Percentiles rank a stretch among this genome's conserved stretches.
phyloP scores from a whole-genome alignment of 2,113 vertebrate genomes.

The Hypomesus transpacificus region DNA sequence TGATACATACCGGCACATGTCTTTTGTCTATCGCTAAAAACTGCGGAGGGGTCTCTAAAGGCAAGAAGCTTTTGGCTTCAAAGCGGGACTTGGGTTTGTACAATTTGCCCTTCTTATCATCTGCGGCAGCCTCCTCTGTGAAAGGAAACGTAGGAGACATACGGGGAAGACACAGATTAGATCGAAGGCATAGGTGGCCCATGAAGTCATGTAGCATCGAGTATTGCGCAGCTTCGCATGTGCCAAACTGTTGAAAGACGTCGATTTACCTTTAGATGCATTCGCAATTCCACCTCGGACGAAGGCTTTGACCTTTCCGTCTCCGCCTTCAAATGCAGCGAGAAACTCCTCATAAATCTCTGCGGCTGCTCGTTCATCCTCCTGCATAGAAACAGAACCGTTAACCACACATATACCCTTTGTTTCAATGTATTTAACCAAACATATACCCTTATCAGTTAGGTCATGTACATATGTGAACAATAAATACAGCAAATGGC shows the following conservation, averaged over 20 bases:
- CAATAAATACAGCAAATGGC: no score
- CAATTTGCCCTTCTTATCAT: slow-evolving; percentile 94
- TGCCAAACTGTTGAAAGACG: not conserved
- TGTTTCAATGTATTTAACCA: not conserved
- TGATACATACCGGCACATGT: slow-evolving; percentile 76
- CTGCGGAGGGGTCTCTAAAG: slow-evolving; percentile 88
- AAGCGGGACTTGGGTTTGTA: slow-evolving; percentile 94
- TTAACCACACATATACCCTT: not conserved
- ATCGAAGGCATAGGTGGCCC: no score
- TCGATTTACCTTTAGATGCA: slow-evolving; percentile 84
- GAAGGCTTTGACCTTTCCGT: slow-evolving; percentile 97
- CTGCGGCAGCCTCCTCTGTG: slow-evolving; percentile 86
- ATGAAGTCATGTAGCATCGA: no score
- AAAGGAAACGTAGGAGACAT: slow-evolving; percentile 24
- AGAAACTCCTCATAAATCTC: slow-evolving; percentile 99
- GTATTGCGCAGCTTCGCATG: no score
- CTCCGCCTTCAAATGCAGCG: slow-evolving; percentile 95
- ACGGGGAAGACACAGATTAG: not conserved
- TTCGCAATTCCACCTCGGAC: slow-evolving; percentile 96
- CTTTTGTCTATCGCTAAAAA: slow-evolving; percentile 89
- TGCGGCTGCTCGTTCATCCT: slow-evolving; percentile 96
- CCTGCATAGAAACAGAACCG: slow-evolving; percentile 66
- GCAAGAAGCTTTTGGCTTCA: slow-evolving; percentile 82
- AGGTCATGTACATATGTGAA: not conserved
- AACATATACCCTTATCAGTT: not conserved